These are phyloP conservation scores for Bacillus rossius DNA, from an alignment of 1,140 invertebrate genomes.

Conservation along the genomic window DNA sequence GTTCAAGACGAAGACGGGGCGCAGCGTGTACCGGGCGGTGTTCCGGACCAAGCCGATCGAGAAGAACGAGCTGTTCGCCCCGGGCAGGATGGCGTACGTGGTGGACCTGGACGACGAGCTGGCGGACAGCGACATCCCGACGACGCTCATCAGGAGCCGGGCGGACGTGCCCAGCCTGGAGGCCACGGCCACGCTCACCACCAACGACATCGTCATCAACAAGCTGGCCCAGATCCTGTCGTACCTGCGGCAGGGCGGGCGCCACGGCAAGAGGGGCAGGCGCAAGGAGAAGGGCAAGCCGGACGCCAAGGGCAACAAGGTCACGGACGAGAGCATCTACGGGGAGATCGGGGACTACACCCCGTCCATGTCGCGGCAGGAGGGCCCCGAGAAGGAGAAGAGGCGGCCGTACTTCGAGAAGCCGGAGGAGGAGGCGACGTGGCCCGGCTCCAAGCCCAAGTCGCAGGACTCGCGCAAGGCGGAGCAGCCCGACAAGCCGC, in stretches of 20 bases:
- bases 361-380: conserved; percentile 48
- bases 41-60: conserved; percentile 61
- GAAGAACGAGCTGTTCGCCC: conserved; percentile 91
- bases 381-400: conserved; percentile 28
- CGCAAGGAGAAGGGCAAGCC: conserved; percentile 51
- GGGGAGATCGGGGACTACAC: conserved; percentile 92
- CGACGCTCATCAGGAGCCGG: conserved; percentile 91
- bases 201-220: conserved; percentile 95
- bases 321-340: conserved; percentile 78
- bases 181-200: conserved; percentile 75
- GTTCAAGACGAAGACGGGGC: conserved; percentile 73
- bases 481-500: conserved; percentile 26
- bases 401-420: conserved; percentile 53
- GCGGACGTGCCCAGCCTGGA: conserved; percentile 84
- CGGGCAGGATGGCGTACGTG: conserved; percentile 94
- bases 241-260: conserved; percentile 77
- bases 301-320: conserved; percentile 4
- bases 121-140: conserved; percentile 90
- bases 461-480: neutral
- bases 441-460: conserved; percentile 19
- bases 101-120: conserved; percentile 92
- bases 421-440: conserved; percentile 35
- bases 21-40: conserved; percentile 62
- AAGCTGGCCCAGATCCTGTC: conserved; percentile 96
- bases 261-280: conserved; percentile 72